phyloP scores from a whole-genome alignment of 2,113 vertebrate species.

The Corydoras maculifer region DNA sequence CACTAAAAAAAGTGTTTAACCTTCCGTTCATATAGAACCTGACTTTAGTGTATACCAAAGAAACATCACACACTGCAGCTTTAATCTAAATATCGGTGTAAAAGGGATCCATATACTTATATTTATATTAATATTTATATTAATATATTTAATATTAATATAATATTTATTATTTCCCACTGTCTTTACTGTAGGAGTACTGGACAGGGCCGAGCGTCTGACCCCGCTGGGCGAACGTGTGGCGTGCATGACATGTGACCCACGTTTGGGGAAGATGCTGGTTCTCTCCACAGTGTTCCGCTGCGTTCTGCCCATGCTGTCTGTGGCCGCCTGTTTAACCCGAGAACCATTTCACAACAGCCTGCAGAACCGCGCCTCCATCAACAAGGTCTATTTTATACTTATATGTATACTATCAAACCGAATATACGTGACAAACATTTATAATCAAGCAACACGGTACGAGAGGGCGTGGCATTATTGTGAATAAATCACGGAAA shows the following conservation, averaged over 20 bases:
- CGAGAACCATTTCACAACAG: conserved; percentile 92
- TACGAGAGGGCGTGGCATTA: too few species aligned
- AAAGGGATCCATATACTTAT: too few species aligned
- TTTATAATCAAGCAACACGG: too few species aligned
- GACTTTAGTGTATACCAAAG: too few species aligned
- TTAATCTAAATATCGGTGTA: too few species aligned
- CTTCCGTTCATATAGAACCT: too few species aligned
- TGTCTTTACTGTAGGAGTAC: conserved; percentile 67
- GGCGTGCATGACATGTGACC: conserved; percentile 85
- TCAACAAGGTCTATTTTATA: conserved; percentile 72
- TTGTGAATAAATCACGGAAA: too few species aligned
- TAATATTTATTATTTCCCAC: neutral
- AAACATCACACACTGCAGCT: too few species aligned
- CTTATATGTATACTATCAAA: neutral
- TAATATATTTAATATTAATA: too few species aligned
- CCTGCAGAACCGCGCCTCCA: conserved; percentile 77
- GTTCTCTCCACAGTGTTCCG: conserved; percentile 84
- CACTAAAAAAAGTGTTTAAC: too few species aligned
- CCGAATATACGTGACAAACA: too few species aligned
- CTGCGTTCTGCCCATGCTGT: conserved; percentile 81
- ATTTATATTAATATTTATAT: too few species aligned
- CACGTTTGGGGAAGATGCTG: conserved; percentile 85
- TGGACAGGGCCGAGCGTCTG: conserved; percentile 78
- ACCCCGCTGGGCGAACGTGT: conserved; percentile 84
- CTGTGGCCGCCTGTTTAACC: conserved; percentile 86